Conservation (phyloP, 2,797 vertebrate species). For the Peromyscus eremicus region DNA sequence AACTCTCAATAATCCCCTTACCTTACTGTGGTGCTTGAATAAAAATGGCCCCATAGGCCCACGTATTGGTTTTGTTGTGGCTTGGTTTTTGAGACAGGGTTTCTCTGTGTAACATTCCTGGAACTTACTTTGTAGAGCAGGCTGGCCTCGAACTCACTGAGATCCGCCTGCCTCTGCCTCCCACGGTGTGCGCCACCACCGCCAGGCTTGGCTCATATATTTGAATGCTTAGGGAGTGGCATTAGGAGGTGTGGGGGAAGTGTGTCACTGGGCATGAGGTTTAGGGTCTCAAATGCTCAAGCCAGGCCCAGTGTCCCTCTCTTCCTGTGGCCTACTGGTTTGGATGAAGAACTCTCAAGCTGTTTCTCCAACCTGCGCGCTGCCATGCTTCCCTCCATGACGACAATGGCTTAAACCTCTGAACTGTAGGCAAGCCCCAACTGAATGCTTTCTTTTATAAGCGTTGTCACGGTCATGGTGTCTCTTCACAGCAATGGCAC, state of each 20-base stretch:
- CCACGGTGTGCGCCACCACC: too few relatives aligned
- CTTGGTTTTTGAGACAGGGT: too few relatives aligned
- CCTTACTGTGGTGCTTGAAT: not conserved
- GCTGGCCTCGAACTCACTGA: too few relatives aligned
- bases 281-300: not conserved
- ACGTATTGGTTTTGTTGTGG: not conserved
- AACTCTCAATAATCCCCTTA: not conserved
- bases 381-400: not conserved
- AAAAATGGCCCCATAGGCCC: not conserved
- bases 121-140: too few relatives aligned
- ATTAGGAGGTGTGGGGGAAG: not conserved
- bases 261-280: not conserved
- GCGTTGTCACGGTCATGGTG: not conserved
- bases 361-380: not conserved
- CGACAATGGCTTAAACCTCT: not conserved
- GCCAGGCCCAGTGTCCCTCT: not conserved
- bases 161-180: too few relatives aligned
- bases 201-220: too few relatives aligned
- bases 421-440: not conserved
- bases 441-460: not conserved
- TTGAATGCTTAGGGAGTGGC: not conserved
- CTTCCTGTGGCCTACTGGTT: not conserved
- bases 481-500: not conserved
- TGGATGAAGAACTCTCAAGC: not conserved
- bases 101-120: too few relatives aligned